Base-by-base conservation (phyloP, 2,888 invertebrate species). In the Drosophila multiciliata region DNA sequence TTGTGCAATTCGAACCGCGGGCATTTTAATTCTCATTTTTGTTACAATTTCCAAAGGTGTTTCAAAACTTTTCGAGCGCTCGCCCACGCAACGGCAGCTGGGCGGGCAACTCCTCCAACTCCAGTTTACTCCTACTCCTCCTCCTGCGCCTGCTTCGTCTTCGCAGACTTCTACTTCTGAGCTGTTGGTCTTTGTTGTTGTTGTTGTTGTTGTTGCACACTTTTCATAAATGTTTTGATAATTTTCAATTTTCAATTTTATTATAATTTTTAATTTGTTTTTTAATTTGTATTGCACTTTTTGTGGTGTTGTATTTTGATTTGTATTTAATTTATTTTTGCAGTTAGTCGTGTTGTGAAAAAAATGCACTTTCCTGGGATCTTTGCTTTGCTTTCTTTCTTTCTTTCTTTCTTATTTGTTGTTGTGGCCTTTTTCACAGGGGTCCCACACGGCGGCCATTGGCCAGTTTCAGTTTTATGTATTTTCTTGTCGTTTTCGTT, bases 11-110 rank as follows among this genome's bases (percentile, higher is more conserved):
- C 97, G 96, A 95, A 97, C 97, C 94, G 98, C 98, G 94, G 97
- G 98, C 97, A 97, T 98, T 96, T 98, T 98, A 95, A 97, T 98
- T 97, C 98, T 97, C 98, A 98, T 98, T 95, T 96, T 97, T 91
- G 75, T 90, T 88, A 61, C 87, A 91, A 81, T 82, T 86, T 87
- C 86, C 87, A 69, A 83, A 73, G 82, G 77, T 69, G 76, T 79
- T 84, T 79, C 67, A 65, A 76, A 79, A 77, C 76, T 86, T 80
- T 76, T 62, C 73, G 78, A 78, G 78, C 72, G 78, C 71, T 54
- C 72, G 80, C 89, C 85, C 85, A 71, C 69, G 68, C 69, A 70
- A 66, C 49, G 67, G 73, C 70, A 60, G 66, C 62, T 66, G 78
- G 80, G 83, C 75, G 82, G 83, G 75, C 89, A 58, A 75, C 80